Conservation (phyloP, 2,113 vertebrate species). For the Sylvietta virens region DNA sequence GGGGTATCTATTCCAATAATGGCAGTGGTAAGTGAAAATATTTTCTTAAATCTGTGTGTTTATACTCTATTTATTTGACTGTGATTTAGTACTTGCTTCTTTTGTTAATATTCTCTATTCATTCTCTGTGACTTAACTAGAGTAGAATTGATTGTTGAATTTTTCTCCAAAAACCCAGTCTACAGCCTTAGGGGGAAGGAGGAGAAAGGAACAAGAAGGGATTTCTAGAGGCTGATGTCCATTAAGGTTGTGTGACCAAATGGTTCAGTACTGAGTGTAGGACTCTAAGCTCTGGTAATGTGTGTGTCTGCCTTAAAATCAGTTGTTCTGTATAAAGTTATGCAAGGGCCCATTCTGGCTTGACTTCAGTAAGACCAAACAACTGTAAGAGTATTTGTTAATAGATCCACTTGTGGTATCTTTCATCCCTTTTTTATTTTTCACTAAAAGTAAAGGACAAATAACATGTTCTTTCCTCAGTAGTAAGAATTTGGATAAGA, state of each 20-base stretch:
- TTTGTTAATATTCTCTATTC: not conserved
- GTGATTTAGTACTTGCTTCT: not conserved
- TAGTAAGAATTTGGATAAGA: not conserved
- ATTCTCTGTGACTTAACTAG: not conserved
- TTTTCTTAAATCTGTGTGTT: not conserved
- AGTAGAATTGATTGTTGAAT: not conserved
- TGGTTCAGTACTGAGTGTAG: not conserved
- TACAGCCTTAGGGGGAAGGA: not conserved
- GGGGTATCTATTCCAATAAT: conserved; percentile 86
- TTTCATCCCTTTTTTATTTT: not conserved
- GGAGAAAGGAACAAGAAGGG: not conserved
- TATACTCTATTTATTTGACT: not conserved
- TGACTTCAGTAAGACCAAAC: not conserved
- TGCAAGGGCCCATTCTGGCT: not conserved
- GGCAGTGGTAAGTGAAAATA: conserved; percentile 84
- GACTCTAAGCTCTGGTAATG: not conserved
- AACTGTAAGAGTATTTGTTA: not conserved
- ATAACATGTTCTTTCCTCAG: not conserved
- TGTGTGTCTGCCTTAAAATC: not conserved
- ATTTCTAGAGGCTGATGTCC: not conserved
- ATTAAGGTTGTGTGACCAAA: not conserved
- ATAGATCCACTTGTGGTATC: not conserved
- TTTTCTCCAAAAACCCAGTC: not conserved
- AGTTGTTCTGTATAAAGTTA: not conserved
- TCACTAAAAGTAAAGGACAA: not conserved